Base-by-base conservation (phyloP, 2,113 vertebrate species). In the Sprattus sprattus region DNA sequence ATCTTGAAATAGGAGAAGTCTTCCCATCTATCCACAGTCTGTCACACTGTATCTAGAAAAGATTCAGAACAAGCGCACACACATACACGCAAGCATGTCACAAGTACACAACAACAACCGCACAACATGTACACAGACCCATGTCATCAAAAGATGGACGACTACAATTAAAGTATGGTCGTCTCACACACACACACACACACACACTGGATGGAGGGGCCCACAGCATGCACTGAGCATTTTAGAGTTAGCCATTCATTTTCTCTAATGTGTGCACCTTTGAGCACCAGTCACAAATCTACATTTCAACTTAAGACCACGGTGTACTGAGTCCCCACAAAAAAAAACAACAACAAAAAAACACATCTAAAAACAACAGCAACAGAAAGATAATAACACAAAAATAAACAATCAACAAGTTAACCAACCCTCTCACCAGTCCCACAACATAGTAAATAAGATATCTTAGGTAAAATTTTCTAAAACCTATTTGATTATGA, bases 401-500 rank as follows among this genome's bases (percentile, higher is more conserved):
- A 89, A 86, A 90, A 80, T 90, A 57, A 93, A 20, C 20, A 89
- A 85, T 49, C 91, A 83, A 60, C 91, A 83, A 60, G 91, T 86
- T 87, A 91, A 88, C 83, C 84, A 88, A 91, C 92, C 93, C 88
- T 87, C 90, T 94, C 92, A 95, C 89, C 94, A 95, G 95, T 89
- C 86, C 87, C 90, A 94, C 90, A 92, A 92, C 92, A 92, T 89
- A 92, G 92, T 92, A 95, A 92, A 92, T 88, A 91, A 93, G 94
- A 92, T 93, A 92, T 95, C 86, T 93, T 92, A 88, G 95, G 91
- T 92, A 88, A 95, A 94, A 92, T 94, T 85, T 50, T 90, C 94
- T 92, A 95, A 94, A 91, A 94, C 88, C 92, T 96, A 92, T 85
- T 93, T 93, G 90, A 94, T 93, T 94, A 94, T 93, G 95, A 94